Evolutionary conservation across 2,113 vertebrate species (phyloP).

Genomic region (Cebus imitator): DNA sequence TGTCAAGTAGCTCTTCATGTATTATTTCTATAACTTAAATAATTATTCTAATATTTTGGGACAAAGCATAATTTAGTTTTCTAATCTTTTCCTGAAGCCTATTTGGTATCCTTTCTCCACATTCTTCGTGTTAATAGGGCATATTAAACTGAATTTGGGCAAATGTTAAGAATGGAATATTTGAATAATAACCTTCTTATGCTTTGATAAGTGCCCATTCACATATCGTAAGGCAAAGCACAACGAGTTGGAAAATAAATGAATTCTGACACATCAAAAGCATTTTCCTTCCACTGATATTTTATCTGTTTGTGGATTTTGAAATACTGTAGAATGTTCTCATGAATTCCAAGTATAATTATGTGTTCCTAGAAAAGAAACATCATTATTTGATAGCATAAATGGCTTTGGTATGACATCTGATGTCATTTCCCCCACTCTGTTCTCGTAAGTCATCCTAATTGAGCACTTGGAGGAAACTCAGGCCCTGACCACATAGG

Average conservation of each 20-base stretch:
- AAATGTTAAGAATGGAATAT: conserved; percentile 64
- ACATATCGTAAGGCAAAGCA: conserved; percentile 64
- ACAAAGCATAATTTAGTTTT: conserved; percentile 46
- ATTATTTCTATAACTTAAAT: conserved; percentile 56
- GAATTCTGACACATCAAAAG: conserved; percentile 78
- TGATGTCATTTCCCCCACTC: conserved; percentile 62
- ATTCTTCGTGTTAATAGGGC: conserved; percentile 47
- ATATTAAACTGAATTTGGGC: conserved; percentile 58
- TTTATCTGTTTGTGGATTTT: conserved; percentile 74
- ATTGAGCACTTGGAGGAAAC: conserved; percentile 69
- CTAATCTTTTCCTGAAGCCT: conserved; percentile 38
- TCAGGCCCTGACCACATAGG: conserved; percentile 17
- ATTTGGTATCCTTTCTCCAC: conserved; percentile 1
- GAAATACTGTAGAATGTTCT: conserved; percentile 77
- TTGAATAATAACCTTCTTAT: conserved; percentile 58
- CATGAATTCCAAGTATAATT: conserved; percentile 77
- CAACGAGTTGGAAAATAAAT: conserved; percentile 75
- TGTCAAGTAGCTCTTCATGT: conserved; percentile 23
- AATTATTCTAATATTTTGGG: conserved; percentile 61
- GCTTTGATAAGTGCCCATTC: conserved; percentile 67
- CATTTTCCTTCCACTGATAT: conserved; percentile 73
- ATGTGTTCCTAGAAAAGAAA: conserved; percentile 78
- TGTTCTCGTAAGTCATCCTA: conserved; percentile 69
- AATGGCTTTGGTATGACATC: conserved; percentile 65
- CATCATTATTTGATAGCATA: conserved; percentile 73